These are phyloP conservation scores for Rostratula benghalensis DNA, from an alignment of 2,113 vertebrate species.

Conservation along the genomic window DNA sequence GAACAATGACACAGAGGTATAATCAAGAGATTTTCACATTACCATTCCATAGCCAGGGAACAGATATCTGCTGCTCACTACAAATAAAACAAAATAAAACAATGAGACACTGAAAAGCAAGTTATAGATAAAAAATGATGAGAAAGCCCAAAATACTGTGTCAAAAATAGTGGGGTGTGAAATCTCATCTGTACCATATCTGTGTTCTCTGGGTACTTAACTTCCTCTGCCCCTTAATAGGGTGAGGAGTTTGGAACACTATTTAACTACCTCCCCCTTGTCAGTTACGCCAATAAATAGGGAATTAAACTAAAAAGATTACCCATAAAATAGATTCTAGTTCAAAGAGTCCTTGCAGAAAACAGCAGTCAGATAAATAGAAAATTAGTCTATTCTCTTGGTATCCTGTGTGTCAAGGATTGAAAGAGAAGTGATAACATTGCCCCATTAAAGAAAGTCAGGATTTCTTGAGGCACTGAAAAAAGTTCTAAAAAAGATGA, in stretches of 20 bases:
- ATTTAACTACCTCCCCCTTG: background rate
- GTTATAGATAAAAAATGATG: background rate
- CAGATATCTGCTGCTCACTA: background rate
- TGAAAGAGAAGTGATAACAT: background rate
- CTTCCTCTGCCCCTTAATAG: background rate
- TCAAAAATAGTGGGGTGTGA: background rate
- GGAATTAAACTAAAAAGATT: constrained; percentile 7
- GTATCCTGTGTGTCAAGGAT: background rate
- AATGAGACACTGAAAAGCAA: background rate
- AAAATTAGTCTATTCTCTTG: background rate
- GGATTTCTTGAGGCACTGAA: background rate
- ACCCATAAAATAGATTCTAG: background rate
- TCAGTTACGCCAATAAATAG: background rate
- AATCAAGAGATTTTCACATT: background rate
- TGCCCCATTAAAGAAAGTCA: background rate
- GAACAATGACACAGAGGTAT: background rate
- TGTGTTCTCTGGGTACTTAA: background rate
- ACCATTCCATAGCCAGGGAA: background rate
- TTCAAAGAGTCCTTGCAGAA: background rate
- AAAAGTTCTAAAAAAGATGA: background rate
- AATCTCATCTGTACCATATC: background rate
- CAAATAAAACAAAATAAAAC: background rate
- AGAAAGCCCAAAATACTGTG: background rate
- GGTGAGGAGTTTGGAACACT: background rate
- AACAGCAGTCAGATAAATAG: background rate